phyloP scores from a whole-genome alignment of 2,888 invertebrate genomes.

The Chironomus tentans region DNA sequence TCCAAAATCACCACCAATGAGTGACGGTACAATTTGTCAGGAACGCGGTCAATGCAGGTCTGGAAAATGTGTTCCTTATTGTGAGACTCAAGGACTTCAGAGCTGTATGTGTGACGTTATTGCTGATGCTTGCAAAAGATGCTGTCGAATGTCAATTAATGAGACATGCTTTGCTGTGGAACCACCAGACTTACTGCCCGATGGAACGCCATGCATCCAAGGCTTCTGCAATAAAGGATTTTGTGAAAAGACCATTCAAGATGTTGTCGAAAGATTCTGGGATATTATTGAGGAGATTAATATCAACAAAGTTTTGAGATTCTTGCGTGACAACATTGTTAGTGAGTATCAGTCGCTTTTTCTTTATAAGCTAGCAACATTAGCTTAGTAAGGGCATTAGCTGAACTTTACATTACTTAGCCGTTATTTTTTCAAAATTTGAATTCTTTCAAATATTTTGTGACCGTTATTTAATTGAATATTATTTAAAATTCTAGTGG shows the following conservation, averaged over 20 bases:
- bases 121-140: slow-evolving; percentile 81
- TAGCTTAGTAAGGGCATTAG: too few relatives aligned
- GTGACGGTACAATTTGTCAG: slow-evolving; percentile 78
- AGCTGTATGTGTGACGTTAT: slow-evolving; percentile 96
- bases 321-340: slow-evolving; percentile 86
- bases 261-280: slow-evolving; percentile 94
- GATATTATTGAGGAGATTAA: slow-evolving; percentile 95
- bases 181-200: slow-evolving; percentile 77
- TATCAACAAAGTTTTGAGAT: slow-evolving; percentile 82
- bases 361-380: too few relatives aligned
- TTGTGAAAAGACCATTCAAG: slow-evolving; percentile 90
- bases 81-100: slow-evolving; percentile 84
- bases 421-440: background rate
- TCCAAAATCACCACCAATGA: slow-evolving; percentile 77
- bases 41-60: slow-evolving; percentile 83
- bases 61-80: slow-evolving; percentile 91
- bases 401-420: too few relatives aligned
- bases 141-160: slow-evolving; percentile 84
- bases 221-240: slow-evolving; percentile 93
- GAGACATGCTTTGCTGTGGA: slow-evolving; percentile 86
- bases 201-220: slow-evolving; percentile 93
- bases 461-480: background rate
- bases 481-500: slow-evolving; percentile 33
- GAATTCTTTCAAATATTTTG: background rate
- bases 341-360: slow-evolving; percentile 56